These are phyloP conservation scores for Cyanistes caeruleus DNA, from an alignment of 2,113 vertebrate species.

Conservation along the genomic window DNA sequence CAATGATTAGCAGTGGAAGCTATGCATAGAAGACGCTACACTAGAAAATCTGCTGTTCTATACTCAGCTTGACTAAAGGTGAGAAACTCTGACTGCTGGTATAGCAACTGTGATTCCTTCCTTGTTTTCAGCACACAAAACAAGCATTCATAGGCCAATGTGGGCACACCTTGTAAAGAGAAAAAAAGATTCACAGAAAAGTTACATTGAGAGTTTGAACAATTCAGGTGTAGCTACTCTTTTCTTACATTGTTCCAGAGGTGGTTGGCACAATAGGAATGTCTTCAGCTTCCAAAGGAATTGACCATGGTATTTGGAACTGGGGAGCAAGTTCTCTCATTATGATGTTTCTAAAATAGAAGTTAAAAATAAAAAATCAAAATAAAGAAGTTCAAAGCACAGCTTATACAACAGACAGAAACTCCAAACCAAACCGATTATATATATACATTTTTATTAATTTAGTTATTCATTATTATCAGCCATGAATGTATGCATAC, in stretches of 20 bases:
- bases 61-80: constrained; percentile 55
- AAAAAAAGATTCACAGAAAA: constrained; percentile 39
- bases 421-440: neutral
- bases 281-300: constrained; percentile 90
- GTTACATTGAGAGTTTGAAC: neutral
- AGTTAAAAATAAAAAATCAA: neutral
- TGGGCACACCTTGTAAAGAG: constrained; percentile 40
- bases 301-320: constrained; percentile 91
- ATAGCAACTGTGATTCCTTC: constrained; percentile 49
- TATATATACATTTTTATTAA: neutral
- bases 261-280: constrained; percentile 92
- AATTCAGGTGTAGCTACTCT: neutral
- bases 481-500: neutral
- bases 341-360: constrained; percentile 81
- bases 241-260: constrained; percentile 88
- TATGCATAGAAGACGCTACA: neutral
- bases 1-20: constrained; percentile 47
- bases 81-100: constrained; percentile 42
- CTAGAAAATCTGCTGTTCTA: constrained; percentile 51
- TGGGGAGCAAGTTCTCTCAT: constrained; percentile 91
- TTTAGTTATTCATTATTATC: neutral
- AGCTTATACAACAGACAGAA: neutral
- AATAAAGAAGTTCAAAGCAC: neutral
- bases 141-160: constrained; percentile 39
- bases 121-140: constrained; percentile 58